Percentiles rank a stretch among this genome's conserved stretches.
phyloP scores from a whole-genome alignment of 2,888 invertebrate species.

The Clunio marinus region DNA sequence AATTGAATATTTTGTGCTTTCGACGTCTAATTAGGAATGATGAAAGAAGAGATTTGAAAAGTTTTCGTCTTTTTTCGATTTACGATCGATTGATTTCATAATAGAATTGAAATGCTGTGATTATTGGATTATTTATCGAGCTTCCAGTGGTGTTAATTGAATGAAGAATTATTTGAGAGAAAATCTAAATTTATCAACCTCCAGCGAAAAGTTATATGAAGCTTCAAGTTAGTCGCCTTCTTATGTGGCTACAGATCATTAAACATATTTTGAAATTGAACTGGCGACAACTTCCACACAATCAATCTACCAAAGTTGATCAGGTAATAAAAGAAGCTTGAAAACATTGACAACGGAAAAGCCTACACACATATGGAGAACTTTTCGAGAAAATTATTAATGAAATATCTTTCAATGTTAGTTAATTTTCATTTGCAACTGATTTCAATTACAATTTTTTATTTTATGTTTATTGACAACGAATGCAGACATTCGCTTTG shows the following conservation, averaged over 20 bases:
- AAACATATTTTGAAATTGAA: too few relatives aligned
- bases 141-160: slow-evolving; percentile 4
- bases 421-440: slow-evolving; percentile 18
- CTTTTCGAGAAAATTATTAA: neutral
- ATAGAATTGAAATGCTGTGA: neutral
- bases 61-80: neutral
- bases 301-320: slow-evolving; percentile 2
- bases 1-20: slow-evolving; percentile 6
- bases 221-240: too few relatives aligned
- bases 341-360: neutral
- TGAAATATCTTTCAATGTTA: neutral
- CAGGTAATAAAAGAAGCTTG: neutral
- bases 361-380: neutral
- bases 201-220: too few relatives aligned
- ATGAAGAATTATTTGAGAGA: too few relatives aligned
- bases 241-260: too few relatives aligned
- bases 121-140: too few relatives aligned
- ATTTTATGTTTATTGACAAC: slow-evolving; percentile 16
- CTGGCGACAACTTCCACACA: neutral
- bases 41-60: neutral
- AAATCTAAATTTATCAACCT: too few relatives aligned
- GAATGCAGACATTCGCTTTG: neutral
- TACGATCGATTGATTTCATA: neutral
- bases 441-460: slow-evolving; percentile 20
- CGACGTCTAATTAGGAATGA: neutral